phyloP scores from a whole-genome alignment of 1,140 invertebrate species.

The Hyles vespertilio region DNA sequence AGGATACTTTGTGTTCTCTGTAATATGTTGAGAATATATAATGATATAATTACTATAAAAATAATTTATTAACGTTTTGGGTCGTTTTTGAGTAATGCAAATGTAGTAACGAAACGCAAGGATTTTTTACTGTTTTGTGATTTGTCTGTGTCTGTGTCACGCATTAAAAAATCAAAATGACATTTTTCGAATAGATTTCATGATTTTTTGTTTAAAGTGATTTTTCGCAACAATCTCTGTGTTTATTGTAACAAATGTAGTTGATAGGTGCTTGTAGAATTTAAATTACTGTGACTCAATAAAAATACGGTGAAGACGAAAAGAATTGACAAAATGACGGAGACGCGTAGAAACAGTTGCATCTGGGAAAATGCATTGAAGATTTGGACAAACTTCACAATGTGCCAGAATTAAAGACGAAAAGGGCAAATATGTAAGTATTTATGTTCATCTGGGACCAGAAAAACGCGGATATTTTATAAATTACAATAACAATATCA shows the following conservation, averaged over 20 bases:
- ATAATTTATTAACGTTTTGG: no score
- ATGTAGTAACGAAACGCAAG: conserved; percentile 3
- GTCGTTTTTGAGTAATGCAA: no score
- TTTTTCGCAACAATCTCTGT: conserved; percentile 43
- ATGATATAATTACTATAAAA: no score
- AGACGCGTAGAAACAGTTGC: conserved; percentile 70
- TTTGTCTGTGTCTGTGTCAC: conserved; percentile 17
- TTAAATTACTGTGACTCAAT: conserved; percentile 22
- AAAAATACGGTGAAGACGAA: conserved; percentile 17
- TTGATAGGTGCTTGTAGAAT: conserved; percentile 29
- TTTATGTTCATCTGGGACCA: neutral
- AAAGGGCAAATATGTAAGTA: conserved; percentile 72
- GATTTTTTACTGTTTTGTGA: conserved; percentile 2
- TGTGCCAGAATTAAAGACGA: conserved; percentile 72
- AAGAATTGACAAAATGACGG: conserved; percentile 58
- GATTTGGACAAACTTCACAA: conserved; percentile 74
- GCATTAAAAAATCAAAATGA: conserved; percentile 39
- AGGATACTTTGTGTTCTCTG: no score
- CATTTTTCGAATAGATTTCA: conserved; percentile 48
- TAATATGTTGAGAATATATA: no score
- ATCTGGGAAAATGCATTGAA: conserved; percentile 73
- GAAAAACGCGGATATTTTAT: neutral
- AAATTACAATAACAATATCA: neutral
- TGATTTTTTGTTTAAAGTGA: conserved; percentile 56
- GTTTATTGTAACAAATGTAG: conserved; percentile 54